phyloP scores from a whole-genome alignment of 2,113 vertebrate genomes.

The Rallus limicola region DNA sequence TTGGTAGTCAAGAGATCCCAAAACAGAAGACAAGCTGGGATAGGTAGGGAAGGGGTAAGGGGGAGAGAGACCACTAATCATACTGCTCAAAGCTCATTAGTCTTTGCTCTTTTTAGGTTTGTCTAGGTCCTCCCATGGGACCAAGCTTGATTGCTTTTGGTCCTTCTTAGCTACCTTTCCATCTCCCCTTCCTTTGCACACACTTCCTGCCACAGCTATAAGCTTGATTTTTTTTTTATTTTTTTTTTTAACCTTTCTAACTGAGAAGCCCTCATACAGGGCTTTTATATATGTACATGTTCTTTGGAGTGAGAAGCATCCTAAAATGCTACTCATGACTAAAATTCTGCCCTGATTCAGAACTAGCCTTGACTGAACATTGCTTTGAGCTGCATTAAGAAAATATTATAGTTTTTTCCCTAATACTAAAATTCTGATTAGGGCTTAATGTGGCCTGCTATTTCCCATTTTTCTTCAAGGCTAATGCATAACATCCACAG shows the following conservation, averaged over 20 bases:
- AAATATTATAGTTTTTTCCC: neutral
- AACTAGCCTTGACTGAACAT: neutral
- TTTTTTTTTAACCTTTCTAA: neutral
- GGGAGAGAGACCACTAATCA: too few relatives aligned
- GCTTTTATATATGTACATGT: too few relatives aligned
- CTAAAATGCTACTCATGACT: neutral
- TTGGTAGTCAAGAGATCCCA: neutral
- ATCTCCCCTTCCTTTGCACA: neutral
- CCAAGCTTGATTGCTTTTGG: neutral
- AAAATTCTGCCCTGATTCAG: neutral
- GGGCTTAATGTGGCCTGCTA: fast-evolving
- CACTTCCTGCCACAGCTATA: neutral
- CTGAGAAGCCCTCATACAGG: neutral
- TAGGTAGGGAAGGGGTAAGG: neutral
- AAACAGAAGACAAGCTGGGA: neutral
- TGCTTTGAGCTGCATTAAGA: neutral
- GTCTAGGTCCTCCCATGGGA: neutral
- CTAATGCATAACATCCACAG: neutral
- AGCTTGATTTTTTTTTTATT: neutral
- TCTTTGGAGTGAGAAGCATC: neutral
- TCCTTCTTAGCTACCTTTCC: neutral
- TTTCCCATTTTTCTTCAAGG: neutral
- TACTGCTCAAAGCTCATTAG: neutral
- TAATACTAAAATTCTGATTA: neutral
- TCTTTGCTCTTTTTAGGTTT: neutral